Evolutionary conservation across 2,797 vertebrate genomes (phyloP).

Genomic region (Falco concolor): DNA sequence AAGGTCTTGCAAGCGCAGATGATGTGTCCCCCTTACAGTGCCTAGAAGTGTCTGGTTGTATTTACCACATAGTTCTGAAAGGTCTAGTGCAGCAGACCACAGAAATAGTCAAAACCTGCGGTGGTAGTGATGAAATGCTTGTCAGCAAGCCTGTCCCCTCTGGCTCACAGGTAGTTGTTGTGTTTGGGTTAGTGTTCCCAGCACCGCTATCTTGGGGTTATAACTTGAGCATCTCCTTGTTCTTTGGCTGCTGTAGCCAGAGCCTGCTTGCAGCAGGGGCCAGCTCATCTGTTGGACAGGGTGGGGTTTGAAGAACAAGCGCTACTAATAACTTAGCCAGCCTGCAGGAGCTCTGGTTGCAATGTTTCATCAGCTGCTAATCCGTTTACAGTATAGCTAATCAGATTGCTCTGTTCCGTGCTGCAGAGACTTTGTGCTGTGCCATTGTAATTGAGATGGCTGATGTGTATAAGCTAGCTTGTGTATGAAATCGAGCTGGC

Average conservation of each 20-base stretch:
- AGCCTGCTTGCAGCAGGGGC: rapidly evolving
- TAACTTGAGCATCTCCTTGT: neutral
- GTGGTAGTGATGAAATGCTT: neutral
- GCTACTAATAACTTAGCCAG: rapidly evolving
- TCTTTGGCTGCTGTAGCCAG: neutral
- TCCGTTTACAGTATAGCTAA: neutral
- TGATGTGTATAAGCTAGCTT: neutral
- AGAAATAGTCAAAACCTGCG: neutral
- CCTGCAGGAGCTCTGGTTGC: neutral
- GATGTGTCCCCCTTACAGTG: neutral
- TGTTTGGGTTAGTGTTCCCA: neutral
- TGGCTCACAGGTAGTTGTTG: neutral
- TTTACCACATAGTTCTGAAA: neutral
- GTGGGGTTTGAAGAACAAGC: neutral
- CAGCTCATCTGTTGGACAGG: neutral
- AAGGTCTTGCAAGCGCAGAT: neutral
- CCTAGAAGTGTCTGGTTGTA: too few species aligned
- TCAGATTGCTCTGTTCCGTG: neutral
- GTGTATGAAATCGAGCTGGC: neutral
- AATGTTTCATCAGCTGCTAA: neutral
- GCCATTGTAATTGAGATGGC: neutral
- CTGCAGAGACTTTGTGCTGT: neutral
- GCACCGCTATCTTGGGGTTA: neutral
- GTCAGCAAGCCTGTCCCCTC: neutral
- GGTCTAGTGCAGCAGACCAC: neutral